Evolutionary conservation across 2,797 vertebrate genomes (phyloP).

Genomic region (Erithacus rubecula): DNA sequence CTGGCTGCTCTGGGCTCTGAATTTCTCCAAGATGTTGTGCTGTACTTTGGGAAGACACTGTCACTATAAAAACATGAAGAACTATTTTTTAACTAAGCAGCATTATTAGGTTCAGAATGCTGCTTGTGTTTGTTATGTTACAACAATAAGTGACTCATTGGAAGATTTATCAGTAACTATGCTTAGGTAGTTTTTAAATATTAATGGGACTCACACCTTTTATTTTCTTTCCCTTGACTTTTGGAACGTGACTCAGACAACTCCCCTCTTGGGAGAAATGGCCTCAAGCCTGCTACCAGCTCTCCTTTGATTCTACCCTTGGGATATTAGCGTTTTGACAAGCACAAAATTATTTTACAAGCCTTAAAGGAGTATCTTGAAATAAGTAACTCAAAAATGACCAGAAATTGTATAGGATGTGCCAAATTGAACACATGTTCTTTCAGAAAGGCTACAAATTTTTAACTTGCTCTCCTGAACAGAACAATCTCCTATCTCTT

Average conservation of each 20-base stretch:
- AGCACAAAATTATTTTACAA: not conserved
- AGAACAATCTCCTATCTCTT: not conserved
- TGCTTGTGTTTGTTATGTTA: not conserved
- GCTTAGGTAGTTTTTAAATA: not conserved
- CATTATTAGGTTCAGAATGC: not conserved
- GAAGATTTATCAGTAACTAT: not conserved
- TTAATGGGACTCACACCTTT: not conserved
- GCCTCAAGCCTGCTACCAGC: not conserved
- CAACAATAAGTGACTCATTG: slow-evolving; percentile 13
- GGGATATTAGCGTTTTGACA: not conserved
- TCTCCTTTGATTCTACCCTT: not conserved
- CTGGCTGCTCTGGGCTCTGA: not conserved
- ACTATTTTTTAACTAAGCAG: not conserved
- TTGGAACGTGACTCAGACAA: not conserved
- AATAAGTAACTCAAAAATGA: not conserved
- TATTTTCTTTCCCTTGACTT: slow-evolving; percentile 24
- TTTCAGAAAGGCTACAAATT: not conserved
- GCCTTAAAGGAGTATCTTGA: not conserved
- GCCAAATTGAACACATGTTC: not conserved
- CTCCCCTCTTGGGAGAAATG: not conserved
- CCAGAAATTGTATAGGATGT: not conserved
- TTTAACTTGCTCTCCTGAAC: not conserved
- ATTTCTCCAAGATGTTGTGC: not conserved
- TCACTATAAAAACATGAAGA: not conserved
- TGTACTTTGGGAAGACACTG: not conserved